Evolutionary conservation across 1,140 invertebrate species (phyloP), one percentile per base, ranked within the genome.

Genomic region (Neomicropteryx cornuta): DNA sequence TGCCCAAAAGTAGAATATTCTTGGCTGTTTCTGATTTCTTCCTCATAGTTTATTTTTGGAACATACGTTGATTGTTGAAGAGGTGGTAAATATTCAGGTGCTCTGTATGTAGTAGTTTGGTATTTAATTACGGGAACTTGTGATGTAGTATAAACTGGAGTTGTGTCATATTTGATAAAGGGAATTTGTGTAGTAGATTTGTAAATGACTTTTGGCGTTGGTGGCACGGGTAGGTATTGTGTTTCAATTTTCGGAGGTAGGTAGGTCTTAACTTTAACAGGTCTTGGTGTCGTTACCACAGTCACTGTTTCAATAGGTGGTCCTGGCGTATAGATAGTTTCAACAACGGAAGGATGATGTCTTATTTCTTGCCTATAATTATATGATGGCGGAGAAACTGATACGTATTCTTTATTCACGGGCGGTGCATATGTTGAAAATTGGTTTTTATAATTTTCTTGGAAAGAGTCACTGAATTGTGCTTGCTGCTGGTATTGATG

Each of bases 51-150:
- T 8, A 51, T 38, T 42, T 48, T 34, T 0, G 31, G 6, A 19
- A 21, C 33, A 27, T 45, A 35, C 33, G 30, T 18, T 20, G 13
- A 27, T 8, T 53, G 48, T 36, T 51, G 46, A 8, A 44, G 45
- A 11, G 60, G 62, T 27, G 59, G 58, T 24, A 65, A 51, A 38
- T 65, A 62, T 45, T 65, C 58, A 18, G 59, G 59, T 11, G 54
- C 60, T 37, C 52, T 48, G 37, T 55, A 65, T 20, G 51, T 55
- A 13, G 43, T 43, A 10, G 53, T 57, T 6, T 55, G 51, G 38
- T 60, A 49, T 8, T 50, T 35, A 18, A 29, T 10, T 16, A 43
- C 35, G 13, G 36, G 37, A 20, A 37, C 22, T 18, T 36, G 44
- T 41, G n/a, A n/a, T n/a, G n/a, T n/a, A n/a, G n/a, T n/a, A n/a